Evolutionary conservation across 2,888 invertebrate species (phyloP), one percentile per base, ranked within the genome.

Genomic region (Andrena marginata): DNA sequence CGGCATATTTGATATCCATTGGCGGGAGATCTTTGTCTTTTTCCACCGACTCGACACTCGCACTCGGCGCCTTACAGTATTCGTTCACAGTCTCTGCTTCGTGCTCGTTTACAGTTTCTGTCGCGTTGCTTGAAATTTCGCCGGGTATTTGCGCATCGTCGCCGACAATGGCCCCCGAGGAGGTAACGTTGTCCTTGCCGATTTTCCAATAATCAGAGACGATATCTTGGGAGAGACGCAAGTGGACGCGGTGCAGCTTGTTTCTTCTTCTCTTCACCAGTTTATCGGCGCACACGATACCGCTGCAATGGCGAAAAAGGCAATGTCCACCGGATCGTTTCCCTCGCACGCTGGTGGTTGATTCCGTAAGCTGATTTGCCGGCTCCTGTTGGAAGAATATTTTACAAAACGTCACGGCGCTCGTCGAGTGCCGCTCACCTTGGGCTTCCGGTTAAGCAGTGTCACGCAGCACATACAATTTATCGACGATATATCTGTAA

Each of bases 301-400:
- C 80, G 8, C 74, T 74, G 33, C 83, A 84, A 59, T 84, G 73
- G 23, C 82, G 84, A 64, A 65, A 78, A 48, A 62, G 31, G 56
- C 84, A 78, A 0, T 23, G 67, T 54, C 59, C 63, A n/a, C 31
- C 16, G 2, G 42, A 8, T 35, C 60, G 72, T 78, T 71, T 73
- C 33, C 29, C 82, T 77, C 68, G 72, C 7, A 59, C n/a, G 13
- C n/a, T 72, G 2, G 31, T 54, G n/a, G 26, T 20, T 10, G 71
- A 82, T 49, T 64, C 77, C 69, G 64, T 7, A 23, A 54, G 8
- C 82, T 82, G 42, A 72, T 63, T 23, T 8, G 0, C 51, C 7
- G 13, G 10, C 59, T 31, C 16, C 26, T n/a, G 42, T 23, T 42
- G 13, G 23, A 26, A 20, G 23, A 56, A 23, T 20, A 56, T 56